Conservation (phyloP, 2,113 vertebrate genomes). For the Indicator indicator region DNA sequence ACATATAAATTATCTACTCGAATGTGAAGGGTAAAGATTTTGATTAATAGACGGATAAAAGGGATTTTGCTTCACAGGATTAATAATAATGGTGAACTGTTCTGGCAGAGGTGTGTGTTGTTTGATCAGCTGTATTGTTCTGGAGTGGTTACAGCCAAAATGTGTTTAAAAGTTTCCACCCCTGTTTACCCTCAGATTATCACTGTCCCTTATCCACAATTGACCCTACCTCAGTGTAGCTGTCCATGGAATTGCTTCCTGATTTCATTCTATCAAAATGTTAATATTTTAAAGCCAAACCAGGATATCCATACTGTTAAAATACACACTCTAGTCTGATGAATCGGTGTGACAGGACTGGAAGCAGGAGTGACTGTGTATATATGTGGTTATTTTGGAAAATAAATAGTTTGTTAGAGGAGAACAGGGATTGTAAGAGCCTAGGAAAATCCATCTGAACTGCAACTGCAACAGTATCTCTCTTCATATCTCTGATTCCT, state of each 20-base stretch:
- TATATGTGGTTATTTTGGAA: neutral
- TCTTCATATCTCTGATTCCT: neutral
- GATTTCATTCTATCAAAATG: neutral
- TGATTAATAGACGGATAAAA: neutral
- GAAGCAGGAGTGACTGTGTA: neutral
- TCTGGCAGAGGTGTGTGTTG: neutral
- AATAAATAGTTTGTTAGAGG: neutral
- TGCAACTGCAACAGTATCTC: neutral
- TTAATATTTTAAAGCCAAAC: neutral
- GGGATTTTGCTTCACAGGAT: neutral
- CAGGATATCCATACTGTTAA: neutral
- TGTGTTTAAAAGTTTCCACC: neutral
- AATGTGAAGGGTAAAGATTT: neutral
- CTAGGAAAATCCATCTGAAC: neutral
- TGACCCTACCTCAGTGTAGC: neutral
- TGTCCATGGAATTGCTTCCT: neutral
- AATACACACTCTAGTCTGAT: neutral
- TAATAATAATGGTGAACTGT: neutral
- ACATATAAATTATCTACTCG: neutral
- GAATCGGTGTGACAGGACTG: neutral
- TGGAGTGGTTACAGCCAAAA: neutral
- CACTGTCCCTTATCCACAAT: neutral
- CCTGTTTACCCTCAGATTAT: neutral
- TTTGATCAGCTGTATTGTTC: neutral
- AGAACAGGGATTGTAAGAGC: neutral